Base-by-base conservation (phyloP, 2,113 vertebrate species). In the Turnix velox region DNA sequence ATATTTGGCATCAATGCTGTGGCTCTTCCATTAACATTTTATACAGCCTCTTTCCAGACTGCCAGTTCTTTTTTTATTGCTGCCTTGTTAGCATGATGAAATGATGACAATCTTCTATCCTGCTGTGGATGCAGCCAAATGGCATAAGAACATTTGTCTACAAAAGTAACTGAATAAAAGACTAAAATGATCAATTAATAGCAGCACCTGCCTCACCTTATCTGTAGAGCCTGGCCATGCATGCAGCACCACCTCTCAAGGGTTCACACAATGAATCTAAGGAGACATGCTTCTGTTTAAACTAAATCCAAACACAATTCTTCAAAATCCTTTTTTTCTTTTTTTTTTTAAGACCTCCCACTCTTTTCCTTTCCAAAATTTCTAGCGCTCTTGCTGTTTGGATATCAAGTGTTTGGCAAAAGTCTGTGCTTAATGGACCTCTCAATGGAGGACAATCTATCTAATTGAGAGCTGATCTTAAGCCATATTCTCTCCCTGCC, bases 31-130 rank as follows among this genome's bases (percentile, higher is more conserved):
- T 90, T 88, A 94, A 84, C 67, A 54, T 92, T 89, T 95, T 83
- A 68, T 95, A 67, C 63, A 85, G 31, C 92, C 94, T 93, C 88
- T 73, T 92, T 92, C 84, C 84, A 90, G 82, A 72, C 59, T 95
- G 86, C 94, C 96, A 94, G 74, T 71, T 95, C 85, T 87, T 59
- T 82, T 82, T 86, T 94, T 94, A 88, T 94, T 92, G 48, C 80
- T 93, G 91, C 84, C 96, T 96, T 90, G 84, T 96, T 97, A 97
- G 88, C 4, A 4, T 89, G 94, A 95, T 8, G 37, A 96, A 96
- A 90, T 55, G 86, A 93, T 94, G 93, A 91, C 86, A 91, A 78
- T 88, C 95, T 94, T 84, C 94, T 78, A 55, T 58, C 84, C 74
- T 95, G 91, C 80, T 0, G 4, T 59, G 65, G 55, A 68, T 85